Conservation (phyloP, 2,888 invertebrate genomes). For the Platypus cylindrus region DNA sequence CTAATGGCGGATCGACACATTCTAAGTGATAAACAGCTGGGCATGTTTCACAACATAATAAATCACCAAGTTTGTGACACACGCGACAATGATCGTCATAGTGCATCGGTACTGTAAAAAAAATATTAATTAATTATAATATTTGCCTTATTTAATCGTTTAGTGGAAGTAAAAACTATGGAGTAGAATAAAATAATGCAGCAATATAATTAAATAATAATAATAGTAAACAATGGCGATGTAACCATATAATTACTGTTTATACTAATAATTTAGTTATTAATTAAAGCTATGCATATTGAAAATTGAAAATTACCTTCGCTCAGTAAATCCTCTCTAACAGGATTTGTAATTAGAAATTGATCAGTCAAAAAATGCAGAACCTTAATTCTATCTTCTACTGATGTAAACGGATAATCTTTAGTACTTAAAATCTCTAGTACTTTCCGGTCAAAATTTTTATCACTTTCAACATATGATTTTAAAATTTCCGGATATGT, state of each 20-base stretch:
- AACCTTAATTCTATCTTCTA: constrained; percentile 67
- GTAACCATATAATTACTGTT: too few relatives aligned
- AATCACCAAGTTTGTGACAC: constrained; percentile 85
- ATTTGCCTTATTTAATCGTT: too few relatives aligned
- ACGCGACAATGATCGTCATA: constrained; percentile 89
- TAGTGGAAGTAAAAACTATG: too few relatives aligned
- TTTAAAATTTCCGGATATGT: constrained; percentile 93
- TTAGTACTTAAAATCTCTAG: constrained; percentile 55
- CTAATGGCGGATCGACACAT: constrained; percentile 89
- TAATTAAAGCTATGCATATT: too few relatives aligned
- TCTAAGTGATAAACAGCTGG: constrained; percentile 96
- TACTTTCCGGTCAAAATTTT: constrained; percentile 59
- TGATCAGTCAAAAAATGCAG: constrained; percentile 88
- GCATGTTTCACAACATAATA: constrained; percentile 95
- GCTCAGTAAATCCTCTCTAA: constrained; percentile 84
- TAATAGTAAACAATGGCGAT: too few relatives aligned
- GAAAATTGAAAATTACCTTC: constrained; percentile 75
- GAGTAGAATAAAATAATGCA: constrained; percentile 1
- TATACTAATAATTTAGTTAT: too few relatives aligned
- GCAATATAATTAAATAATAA: constrained; percentile 5
- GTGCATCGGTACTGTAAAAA: constrained; percentile 57
- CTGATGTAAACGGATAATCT: constrained; percentile 79
- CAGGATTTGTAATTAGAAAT: constrained; percentile 84
- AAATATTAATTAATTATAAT: neutral
- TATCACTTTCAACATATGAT: constrained; percentile 85